phyloP scores from a whole-genome alignment of 2,797 vertebrate species.

The Myotis daubentonii region DNA sequence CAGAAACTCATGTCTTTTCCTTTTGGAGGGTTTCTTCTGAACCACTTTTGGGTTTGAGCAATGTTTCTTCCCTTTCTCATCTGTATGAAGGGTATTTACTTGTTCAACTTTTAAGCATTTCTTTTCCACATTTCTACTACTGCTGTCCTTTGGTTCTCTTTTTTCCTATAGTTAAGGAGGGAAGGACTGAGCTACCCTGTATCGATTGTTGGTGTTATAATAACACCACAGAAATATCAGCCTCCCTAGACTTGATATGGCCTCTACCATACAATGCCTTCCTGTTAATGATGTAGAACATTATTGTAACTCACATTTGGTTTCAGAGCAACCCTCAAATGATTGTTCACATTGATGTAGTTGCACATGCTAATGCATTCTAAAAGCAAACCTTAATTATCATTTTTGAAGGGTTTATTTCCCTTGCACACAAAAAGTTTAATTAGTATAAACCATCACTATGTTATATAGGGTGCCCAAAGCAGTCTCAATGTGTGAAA shows the following conservation, averaged over 20 bases:
- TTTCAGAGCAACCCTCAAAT: background rate
- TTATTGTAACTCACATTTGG: accelerated
- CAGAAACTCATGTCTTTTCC: background rate
- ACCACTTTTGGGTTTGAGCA: background rate
- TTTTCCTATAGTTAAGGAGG: background rate
- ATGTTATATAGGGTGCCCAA: background rate
- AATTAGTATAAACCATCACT: background rate
- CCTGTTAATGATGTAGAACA: background rate
- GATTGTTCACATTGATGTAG: background rate
- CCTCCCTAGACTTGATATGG: accelerated
- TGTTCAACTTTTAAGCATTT: background rate
- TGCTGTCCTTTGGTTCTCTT: background rate
- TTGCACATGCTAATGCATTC: accelerated
- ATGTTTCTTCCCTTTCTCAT: background rate
- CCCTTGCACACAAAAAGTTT: background rate
- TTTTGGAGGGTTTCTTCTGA: background rate
- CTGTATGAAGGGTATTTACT: background rate
- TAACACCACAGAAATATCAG: too few relatives aligned
- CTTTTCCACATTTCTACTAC: background rate
- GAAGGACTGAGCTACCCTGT: background rate
- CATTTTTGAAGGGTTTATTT: background rate
- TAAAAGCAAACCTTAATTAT: conserved; percentile 36
- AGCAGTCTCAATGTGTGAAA: background rate
- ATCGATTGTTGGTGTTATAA: background rate
- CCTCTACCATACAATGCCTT: background rate